Conservation (phyloP, 2,888 invertebrate genomes). For the Brassicogethes aeneus region DNA sequence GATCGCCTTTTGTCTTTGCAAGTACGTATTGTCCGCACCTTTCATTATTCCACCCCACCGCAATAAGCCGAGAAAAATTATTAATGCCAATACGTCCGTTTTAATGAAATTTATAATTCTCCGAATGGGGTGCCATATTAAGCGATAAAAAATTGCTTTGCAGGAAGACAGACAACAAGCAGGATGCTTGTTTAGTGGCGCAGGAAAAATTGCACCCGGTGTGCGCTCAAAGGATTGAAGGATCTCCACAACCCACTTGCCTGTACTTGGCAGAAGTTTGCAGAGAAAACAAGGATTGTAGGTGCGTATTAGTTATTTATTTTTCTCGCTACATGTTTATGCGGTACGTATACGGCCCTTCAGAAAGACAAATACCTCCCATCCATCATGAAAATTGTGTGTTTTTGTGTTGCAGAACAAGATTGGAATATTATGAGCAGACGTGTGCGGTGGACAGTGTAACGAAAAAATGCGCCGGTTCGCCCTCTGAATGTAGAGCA, state of each 20-base stretch:
- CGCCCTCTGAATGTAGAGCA: conserved; percentile 72
- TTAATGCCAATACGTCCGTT: neutral
- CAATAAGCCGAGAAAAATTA: too few species aligned
- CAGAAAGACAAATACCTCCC: neutral
- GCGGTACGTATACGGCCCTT: neutral
- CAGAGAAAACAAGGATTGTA: conserved; percentile 74
- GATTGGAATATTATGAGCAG: conserved; percentile 81
- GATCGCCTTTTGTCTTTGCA: conserved; percentile 89
- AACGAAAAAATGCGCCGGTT: conserved; percentile 82
- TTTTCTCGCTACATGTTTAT: conserved; percentile 3
- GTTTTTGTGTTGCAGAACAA: conserved; percentile 47
- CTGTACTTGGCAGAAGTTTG: conserved; percentile 77
- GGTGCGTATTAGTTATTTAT: conserved; percentile 45
- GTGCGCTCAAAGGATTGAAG: conserved; percentile 67
- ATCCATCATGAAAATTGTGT: neutral
- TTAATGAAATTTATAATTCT: too few species aligned
- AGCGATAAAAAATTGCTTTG: conserved; percentile 15
- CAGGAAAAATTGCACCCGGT: conserved; percentile 84
- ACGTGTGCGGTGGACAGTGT: conserved; percentile 86
- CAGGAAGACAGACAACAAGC: conserved; percentile 80
- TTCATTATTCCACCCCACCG: conserved; percentile 2
- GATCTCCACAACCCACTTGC: conserved; percentile 70
- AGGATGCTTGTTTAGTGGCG: conserved; percentile 80
- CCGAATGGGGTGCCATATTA: too few species aligned
- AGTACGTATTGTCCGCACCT: conserved; percentile 52